A percentile compares a stretch with the other conserved stretches of the same genome.
These are phyloP conservation scores for Drosophila funebris DNA, from an alignment of 1,140 invertebrate species.

Conservation along the genomic window DNA sequence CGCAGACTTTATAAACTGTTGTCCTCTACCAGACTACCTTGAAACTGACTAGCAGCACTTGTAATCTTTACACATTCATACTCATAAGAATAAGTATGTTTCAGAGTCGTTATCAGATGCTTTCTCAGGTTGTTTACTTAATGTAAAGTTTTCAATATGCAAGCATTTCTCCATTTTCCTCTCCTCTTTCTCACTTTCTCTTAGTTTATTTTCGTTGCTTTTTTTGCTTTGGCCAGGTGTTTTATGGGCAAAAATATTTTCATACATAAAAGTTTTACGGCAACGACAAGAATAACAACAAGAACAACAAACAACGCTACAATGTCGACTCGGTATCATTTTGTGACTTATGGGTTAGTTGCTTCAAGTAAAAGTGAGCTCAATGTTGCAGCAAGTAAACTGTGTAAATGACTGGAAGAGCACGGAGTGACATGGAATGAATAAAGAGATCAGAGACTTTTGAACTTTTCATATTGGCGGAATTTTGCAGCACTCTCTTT, in stretches of 20 bases:
- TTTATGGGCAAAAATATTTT: constrained; percentile 69
- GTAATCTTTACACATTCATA: constrained; percentile 20
- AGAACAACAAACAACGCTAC: constrained; percentile 33
- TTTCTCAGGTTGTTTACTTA: constrained; percentile 61
- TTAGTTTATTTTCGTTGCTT: neutral
- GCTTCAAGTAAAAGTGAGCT: constrained; percentile 36
- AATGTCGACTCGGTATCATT: constrained; percentile 51
- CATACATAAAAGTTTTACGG: constrained; percentile 70
- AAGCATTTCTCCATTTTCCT: constrained; percentile 13
- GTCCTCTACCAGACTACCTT: constrained; percentile 20
- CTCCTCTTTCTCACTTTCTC: neutral
- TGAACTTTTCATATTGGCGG: neutral
- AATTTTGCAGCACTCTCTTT: neutral
- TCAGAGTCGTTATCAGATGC: constrained; percentile 55
- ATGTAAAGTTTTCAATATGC: constrained; percentile 72
- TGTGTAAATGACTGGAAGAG: constrained; percentile 1
- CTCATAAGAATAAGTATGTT: constrained; percentile 7
- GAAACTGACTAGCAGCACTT: constrained; percentile 21
- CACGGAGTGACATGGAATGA: neutral
- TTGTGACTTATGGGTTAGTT: constrained; percentile 51
- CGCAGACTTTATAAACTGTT: constrained; percentile 31
- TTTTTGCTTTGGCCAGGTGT: constrained; percentile 56
- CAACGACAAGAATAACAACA: constrained; percentile 39
- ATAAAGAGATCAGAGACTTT: neutral
- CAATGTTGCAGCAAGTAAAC: constrained; percentile 39